Percentiles rank a stretch among this genome's conserved stretches.
Conservation (phyloP, 2,113 vertebrate genomes). For the Mionectes macconnelli region DNA sequence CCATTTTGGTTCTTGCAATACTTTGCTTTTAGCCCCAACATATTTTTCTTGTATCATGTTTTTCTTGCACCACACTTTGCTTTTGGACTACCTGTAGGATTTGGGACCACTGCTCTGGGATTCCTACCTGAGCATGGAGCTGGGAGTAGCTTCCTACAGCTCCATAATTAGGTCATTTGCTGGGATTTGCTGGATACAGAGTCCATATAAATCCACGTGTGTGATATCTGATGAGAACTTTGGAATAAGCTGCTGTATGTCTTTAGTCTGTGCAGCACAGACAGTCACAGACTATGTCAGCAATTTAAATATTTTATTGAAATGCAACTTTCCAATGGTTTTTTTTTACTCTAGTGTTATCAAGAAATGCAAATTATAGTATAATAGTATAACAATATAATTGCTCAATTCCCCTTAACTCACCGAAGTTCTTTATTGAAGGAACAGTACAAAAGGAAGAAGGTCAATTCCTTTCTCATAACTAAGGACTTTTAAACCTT, state of each 20-base stretch:
- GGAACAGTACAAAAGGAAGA: not conserved
- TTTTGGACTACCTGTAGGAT: not conserved
- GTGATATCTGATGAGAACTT: not conserved
- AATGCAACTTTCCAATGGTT: slow-evolving; percentile 27
- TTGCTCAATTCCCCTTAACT: slow-evolving; percentile 13
- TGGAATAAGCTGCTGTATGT: not conserved
- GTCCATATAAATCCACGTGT: not conserved
- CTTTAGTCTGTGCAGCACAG: not conserved
- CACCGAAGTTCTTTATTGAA: not conserved
- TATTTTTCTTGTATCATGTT: not conserved
- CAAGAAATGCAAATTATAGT: slow-evolving; percentile 15
- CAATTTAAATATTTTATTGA: not conserved
- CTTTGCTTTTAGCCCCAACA: not conserved
- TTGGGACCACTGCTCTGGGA: not conserved
- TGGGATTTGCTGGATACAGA: not conserved
- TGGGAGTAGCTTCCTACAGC: not conserved
- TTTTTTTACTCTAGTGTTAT: slow-evolving; percentile 16
- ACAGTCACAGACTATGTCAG: not conserved
- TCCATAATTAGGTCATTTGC: not conserved
- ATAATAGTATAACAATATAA: not conserved
- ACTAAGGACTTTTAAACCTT: not conserved
- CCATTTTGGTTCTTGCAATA: not conserved
- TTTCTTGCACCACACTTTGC: not conserved
- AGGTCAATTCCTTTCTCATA: not conserved
- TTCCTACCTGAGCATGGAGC: not conserved